Base-by-base conservation (phyloP, 2,888 invertebrate genomes). In the Phyllotreta striolata region DNA sequence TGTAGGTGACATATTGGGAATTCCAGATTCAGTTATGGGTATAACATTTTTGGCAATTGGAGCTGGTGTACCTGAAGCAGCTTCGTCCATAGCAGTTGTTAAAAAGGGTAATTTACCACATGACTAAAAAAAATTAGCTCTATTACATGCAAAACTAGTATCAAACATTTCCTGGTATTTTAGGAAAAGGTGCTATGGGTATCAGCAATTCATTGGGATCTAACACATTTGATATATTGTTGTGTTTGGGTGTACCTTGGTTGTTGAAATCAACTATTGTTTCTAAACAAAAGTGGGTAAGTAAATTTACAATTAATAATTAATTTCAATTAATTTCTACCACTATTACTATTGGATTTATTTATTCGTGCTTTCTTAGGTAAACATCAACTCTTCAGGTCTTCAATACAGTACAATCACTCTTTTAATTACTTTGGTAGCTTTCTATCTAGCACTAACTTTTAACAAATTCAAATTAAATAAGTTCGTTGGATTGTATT, bases 111-210 rank as follows among this genome's bases (percentile, higher is more conserved):
- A 24, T 24, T 24, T 24, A 24, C 24, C 24, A 24, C 24, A 24
- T 24, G 24, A 24, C 0, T 0, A 51, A 9, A 51, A 10, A n/a
- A n/a, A n/a, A 24, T 24, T 1, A 24, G 24, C 24, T 24, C 24
- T 4, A 24, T 24, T 1, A 24, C 24, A 24, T 24, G 24, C 4
- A 24, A 24, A 4, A 24, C 24, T 24, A 24, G 24, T 24, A 24
- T 4, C 24, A 3, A 24, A 24, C 24, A 24, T 24, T 24, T 24
- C 24, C 24, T 24, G 12, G 43, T 47, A 10, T 59, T 60, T 43
- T 14, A 60, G 60, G 60, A 3, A 60, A 60, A 44, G 60, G 60
- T 37, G 60, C 52, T n/a, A 60, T 60, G 60, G 52, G 60, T n/a
- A 60, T 60, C 5, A 60, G 60, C 24, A 60, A 60, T 24, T 52